Conservation (phyloP, 2,797 vertebrate species). For the Loriculus beryllinus region DNA sequence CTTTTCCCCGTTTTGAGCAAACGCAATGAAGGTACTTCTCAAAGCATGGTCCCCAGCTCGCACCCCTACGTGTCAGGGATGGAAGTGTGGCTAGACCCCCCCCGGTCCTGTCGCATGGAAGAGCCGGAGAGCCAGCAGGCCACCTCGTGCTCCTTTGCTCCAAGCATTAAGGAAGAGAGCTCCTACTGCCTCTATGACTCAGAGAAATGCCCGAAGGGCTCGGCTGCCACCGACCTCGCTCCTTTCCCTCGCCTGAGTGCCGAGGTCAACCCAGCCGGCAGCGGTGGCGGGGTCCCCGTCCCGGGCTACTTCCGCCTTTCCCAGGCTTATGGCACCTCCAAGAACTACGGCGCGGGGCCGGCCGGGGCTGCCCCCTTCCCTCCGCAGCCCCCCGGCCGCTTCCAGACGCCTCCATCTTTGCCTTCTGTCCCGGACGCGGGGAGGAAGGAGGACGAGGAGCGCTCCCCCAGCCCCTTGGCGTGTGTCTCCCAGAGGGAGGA, state of each 20-base stretch:
- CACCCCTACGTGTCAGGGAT: conserved; percentile 88
- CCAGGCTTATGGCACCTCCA: conserved; percentile 90
- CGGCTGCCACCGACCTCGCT: conserved; percentile 82
- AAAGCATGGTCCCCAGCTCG: conserved; percentile 82
- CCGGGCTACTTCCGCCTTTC: conserved; percentile 97
- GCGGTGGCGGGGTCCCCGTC: conserved; percentile 84
- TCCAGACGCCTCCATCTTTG: conserved; percentile 81
- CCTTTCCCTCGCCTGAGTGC: conserved; percentile 83
- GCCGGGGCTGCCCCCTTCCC: conserved; percentile 82
- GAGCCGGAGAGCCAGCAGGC: conserved; percentile 85
- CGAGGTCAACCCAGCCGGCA: conserved; percentile 78
- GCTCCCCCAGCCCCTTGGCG: conserved; percentile 77
- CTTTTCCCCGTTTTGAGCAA: conserved; percentile 90
- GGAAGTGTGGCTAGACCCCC: conserved; percentile 93
- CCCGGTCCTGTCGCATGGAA: conserved; percentile 90
- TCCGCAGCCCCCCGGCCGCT: conserved; percentile 81
- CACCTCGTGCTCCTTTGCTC: conserved; percentile 90
- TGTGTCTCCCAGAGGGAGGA: conserved; percentile 81
- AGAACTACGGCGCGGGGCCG: conserved; percentile 83
- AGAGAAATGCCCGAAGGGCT: conserved; percentile 92
- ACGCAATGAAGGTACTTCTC: conserved; percentile 86
- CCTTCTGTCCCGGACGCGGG: conserved; percentile 79
- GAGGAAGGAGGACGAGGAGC: conserved; percentile 83
- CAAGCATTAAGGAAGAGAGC: conserved; percentile 95
- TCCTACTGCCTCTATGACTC: conserved; percentile 95